These are phyloP conservation scores for Trididemnum nubilum DNA, from an alignment of 23 tunicate genomes.

Conservation along the genomic window DNA sequence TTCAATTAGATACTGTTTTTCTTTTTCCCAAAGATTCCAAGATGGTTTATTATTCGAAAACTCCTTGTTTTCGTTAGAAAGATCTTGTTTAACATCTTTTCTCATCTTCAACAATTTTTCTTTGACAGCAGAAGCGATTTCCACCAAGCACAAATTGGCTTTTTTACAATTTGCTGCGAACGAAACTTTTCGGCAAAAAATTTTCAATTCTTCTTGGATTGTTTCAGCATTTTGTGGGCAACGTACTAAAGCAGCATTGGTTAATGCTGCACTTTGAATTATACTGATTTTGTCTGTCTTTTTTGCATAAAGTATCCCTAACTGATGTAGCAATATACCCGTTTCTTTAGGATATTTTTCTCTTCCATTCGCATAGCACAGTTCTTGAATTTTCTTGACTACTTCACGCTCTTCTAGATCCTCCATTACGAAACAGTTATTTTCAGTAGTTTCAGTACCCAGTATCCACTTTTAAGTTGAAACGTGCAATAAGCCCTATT, in stretches of 20 bases:
- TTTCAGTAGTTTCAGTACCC: too few species aligned
- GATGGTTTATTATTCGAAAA: too few species aligned
- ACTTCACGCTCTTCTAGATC: background rate
- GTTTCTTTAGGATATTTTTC: slow-evolving; percentile 15
- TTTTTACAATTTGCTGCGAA: background rate
- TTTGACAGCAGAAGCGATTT: background rate
- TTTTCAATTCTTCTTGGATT: background rate
- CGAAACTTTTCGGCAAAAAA: background rate
- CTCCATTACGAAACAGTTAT: too few species aligned
- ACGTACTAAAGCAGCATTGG: slow-evolving; percentile 11
- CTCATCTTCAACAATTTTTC: background rate
- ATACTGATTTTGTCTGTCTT: background rate
- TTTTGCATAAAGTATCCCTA: background rate
- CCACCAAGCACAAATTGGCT: background rate
- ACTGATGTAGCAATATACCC: background rate
- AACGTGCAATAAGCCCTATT: too few species aligned
- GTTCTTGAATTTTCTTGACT: background rate
- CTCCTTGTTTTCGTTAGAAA: too few species aligned
- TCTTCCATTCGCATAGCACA: slow-evolving; percentile 8
- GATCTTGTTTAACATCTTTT: background rate
- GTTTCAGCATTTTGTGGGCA: background rate
- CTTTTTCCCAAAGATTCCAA: too few species aligned
- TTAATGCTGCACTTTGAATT: slow-evolving; percentile 18
- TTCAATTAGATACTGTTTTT: too few species aligned
- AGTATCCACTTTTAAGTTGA: too few species aligned